Base-by-base conservation (phyloP, 2,797 vertebrate species). In the Psittacula echo region DNA sequence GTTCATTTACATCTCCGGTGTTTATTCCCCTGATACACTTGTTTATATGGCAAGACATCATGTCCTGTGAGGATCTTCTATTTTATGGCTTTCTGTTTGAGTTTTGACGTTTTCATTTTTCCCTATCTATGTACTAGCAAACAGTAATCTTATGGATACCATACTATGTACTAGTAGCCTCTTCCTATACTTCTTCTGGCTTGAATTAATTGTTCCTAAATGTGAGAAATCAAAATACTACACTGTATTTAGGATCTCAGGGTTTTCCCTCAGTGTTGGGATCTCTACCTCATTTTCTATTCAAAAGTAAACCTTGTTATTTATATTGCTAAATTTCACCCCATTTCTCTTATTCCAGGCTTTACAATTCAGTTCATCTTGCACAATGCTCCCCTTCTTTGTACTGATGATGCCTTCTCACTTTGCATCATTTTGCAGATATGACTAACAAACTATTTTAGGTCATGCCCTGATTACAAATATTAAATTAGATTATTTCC, bases 371-470 rank as follows among this genome's bases (percentile, higher is more conserved):
- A 61, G 11, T 50, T 72, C 0, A 29, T 51, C 24, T 41, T 68
- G 13, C 45, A 61, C 6, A 51, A 5, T 21, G 5, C 12, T 86
- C 3, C 7, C 4, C 1, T 67, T 77, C 53, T 62, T 37, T 64
- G 10, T 53, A 30, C 4, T 41, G n/a, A 15, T 65, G 30, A 48
- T 42, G 11, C 2, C 8, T 54, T 68, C 32, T 11, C 12, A 56
- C 17, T 81, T 76, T 16, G 1, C 6, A 50, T 48, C 0, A 0
- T 85, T 56, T 65, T 87, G 9, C 2, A 3, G 65, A 58, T 67
- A 39, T 37, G 48, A 64, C 5, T 58, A 53, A 48, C 37, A 77
- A 86, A 47, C 8, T 78, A 32, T 34, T 60, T 87, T n/a, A 65
- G 7, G 10, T 60, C 15, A 79, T 48, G 3, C 15, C 26, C n/a